phyloP scores from a whole-genome alignment of 2,113 vertebrate genomes.

The Cervus canadensis region DNA sequence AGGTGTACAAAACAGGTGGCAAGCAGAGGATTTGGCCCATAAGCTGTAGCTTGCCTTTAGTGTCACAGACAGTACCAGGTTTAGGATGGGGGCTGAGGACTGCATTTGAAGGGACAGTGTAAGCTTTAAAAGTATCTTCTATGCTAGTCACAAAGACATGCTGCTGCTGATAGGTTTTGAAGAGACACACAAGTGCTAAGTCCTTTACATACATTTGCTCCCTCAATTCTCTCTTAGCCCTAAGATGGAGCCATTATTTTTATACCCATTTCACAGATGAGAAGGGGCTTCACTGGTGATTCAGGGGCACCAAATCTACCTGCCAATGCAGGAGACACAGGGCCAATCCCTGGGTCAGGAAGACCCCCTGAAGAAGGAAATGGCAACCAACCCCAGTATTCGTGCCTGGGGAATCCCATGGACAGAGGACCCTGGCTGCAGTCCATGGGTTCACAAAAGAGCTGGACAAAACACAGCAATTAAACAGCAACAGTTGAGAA shows the following conservation, averaged over 20 bases:
- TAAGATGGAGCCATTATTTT: neutral
- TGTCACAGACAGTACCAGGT: neutral
- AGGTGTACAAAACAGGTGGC: neutral
- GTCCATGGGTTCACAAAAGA: neutral
- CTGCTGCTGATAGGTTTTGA: accelerated
- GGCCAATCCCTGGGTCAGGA: neutral
- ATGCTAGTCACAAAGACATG: neutral
- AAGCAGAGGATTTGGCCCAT: neutral
- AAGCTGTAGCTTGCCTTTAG: neutral
- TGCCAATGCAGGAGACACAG: neutral
- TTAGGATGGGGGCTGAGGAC: neutral
- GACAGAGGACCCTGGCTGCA: neutral
- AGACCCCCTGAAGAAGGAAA: neutral
- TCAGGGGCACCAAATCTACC: neutral
- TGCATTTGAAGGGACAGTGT: neutral
- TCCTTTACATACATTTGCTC: accelerated
- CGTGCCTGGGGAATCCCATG: neutral
- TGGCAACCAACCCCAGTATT: neutral
- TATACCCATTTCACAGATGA: neutral
- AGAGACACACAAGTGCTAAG: neutral
- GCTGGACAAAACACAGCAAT: neutral
- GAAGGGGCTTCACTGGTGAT: neutral
- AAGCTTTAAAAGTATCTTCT: neutral
- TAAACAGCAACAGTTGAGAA: neutral
- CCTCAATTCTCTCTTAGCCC: neutral